Evolutionary conservation across 2,797 vertebrate genomes (phyloP).

Genomic region (Sphenopsis melanotis): DNA sequence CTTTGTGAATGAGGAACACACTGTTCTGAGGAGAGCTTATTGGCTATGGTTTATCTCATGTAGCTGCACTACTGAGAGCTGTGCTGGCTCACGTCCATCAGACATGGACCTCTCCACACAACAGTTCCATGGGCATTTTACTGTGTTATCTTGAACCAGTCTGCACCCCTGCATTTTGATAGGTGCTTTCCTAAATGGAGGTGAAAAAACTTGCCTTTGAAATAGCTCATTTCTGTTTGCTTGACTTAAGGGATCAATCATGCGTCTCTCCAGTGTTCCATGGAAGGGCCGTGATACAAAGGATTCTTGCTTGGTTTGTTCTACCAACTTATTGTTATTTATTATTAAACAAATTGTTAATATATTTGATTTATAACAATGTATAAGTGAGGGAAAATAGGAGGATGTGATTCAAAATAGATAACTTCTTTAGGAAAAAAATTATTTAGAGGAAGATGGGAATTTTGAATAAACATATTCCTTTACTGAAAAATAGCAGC

Average conservation of each 20-base stretch:
- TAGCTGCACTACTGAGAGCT: not conserved
- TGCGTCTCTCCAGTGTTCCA: not conserved
- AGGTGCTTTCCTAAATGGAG: not conserved
- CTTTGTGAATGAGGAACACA: not conserved
- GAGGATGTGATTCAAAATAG: not conserved
- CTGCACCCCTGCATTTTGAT: not conserved
- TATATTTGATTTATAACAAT: not conserved
- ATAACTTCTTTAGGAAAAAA: not conserved
- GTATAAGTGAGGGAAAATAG: not conserved
- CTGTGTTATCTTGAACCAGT: not conserved
- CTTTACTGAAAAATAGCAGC: not conserved
- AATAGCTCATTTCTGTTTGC: not conserved
- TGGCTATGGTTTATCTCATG: not conserved
- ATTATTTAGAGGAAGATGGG: not conserved
- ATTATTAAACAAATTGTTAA: not conserved
- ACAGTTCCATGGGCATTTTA: not conserved
- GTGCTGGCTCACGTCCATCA: not conserved
- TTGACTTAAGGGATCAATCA: not conserved
- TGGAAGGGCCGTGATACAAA: not conserved
- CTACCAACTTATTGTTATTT: not conserved
- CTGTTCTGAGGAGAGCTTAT: not conserved
- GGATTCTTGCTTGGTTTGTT: not conserved
- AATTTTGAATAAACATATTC: not conserved
- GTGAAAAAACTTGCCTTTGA: not conserved
- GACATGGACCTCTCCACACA: not conserved